Conservation (phyloP, 2,113 vertebrate species). For the Burhinus bistriatus region DNA sequence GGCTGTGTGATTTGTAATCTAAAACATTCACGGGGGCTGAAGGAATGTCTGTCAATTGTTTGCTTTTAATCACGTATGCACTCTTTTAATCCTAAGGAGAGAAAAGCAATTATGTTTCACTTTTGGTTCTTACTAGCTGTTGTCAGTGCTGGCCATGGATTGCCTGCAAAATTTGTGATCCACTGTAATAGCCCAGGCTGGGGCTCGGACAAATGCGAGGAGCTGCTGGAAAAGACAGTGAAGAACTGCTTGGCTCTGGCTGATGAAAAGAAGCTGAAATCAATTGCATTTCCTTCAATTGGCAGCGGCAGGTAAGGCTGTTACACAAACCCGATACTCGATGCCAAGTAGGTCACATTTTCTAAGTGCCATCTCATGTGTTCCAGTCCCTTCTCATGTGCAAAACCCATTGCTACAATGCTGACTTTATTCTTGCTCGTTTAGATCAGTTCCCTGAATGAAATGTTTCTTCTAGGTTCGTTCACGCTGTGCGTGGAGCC, state of each 20-base stretch:
- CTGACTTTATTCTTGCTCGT: background rate
- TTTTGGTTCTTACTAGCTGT: constrained; percentile 75
- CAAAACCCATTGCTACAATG: background rate
- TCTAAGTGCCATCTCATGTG: background rate
- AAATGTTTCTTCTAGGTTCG: background rate
- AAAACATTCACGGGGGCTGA: background rate
- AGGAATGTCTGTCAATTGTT: background rate
- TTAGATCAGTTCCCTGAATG: background rate
- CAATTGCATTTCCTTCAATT: constrained; percentile 96
- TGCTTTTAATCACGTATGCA: background rate
- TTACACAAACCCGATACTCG: background rate
- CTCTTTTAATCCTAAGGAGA: background rate
- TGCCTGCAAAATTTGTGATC: constrained; percentile 96
- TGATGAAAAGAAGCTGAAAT: constrained; percentile 98
- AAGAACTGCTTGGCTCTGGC: constrained; percentile 97
- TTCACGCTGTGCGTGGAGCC: background rate
- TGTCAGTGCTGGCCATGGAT: constrained; percentile 85
- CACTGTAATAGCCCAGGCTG: constrained; percentile 96
- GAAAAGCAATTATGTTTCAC: background rate
- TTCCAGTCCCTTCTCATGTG: background rate
- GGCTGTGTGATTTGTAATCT: constrained; percentile 2
- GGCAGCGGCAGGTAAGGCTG: constrained; percentile 91
- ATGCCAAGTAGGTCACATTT: background rate
- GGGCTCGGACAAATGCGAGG: constrained; percentile 95
- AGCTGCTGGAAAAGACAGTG: constrained; percentile 96